Base-by-base conservation (phyloP, 2,888 invertebrate species). In the Calameuta idolon region DNA sequence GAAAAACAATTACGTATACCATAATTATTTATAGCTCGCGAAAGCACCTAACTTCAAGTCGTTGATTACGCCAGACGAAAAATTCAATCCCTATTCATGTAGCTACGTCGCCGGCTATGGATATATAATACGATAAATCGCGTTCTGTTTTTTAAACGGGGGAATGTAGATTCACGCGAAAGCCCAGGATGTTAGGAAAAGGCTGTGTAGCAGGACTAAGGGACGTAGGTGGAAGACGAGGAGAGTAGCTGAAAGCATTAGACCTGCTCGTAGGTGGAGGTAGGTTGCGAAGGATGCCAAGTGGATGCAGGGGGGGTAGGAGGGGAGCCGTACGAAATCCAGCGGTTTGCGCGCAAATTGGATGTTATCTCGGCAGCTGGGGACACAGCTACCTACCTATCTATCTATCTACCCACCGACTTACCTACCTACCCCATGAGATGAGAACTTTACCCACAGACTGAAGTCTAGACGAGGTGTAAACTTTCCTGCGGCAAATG, bases 281-380 rank as follows among this genome's bases (percentile, higher is more conserved):
- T 55, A 23, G 4, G 40, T 55, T 55, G 69, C 15, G 30, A 0
- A 40, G 15, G n/a, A 75, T 4, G 12, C 30, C 34, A 30, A 55
- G n/a, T 12, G 77, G 77, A 69, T 78, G 77, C 69, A 80, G 79
- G 35, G 34, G 79, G 79, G 77, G 33, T 33, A 33, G 33, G 3
- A 33, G 79, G 79, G 79, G 78, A 69, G 81, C 79, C 80, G 79
- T 81, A 82, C 84, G 83, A 84, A 87, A 87, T 86, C 86, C 85
- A 81, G 84, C 82, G 86, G 85, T 86, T 86, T 85, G 84, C 83
- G 86, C 85, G 83, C 85, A 88, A 88, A 88, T 88, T 87, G 88
- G 86, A 88, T 87, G 86, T 87, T 90, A 89, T 89, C 89, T 85
- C 85, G 83, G 87, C 89, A 88, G 89, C 88, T 89, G 89, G 87